phyloP scores from a whole-genome alignment of 2,797 vertebrate genomes.

The Furcifer pardalis region DNA sequence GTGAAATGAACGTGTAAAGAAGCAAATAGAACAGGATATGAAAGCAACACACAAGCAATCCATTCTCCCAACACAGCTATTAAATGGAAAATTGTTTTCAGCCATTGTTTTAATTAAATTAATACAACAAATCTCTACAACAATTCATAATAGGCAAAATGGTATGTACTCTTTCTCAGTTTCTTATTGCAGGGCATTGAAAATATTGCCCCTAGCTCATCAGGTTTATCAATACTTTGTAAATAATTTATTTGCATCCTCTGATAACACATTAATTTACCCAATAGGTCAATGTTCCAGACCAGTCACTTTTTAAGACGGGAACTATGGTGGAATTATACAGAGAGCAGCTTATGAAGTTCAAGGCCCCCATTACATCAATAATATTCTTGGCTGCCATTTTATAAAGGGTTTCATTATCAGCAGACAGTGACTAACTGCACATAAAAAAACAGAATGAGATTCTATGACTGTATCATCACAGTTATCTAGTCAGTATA shows the following conservation, averaged over 20 bases:
- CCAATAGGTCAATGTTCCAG: too few species aligned
- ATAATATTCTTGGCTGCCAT: background rate
- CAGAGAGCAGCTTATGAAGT: background rate
- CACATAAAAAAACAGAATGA: background rate
- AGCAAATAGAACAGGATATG: background rate
- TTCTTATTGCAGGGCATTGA: too few species aligned
- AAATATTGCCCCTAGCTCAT: too few species aligned
- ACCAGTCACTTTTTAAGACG: background rate
- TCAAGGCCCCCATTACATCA: background rate
- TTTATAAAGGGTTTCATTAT: background rate
- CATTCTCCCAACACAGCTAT: background rate
- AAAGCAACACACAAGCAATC: background rate
- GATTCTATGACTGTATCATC: background rate
- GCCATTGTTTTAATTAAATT: too few species aligned
- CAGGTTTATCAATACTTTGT: too few species aligned
- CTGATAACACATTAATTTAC: too few species aligned
- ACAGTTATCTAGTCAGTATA: background rate
- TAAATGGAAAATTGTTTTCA: background rate
- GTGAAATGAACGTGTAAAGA: background rate
- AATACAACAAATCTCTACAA: too few species aligned
- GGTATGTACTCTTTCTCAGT: too few species aligned
- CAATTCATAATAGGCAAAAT: too few species aligned
- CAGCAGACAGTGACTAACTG: background rate
- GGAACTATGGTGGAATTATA: background rate
- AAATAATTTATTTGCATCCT: too few species aligned